Evolutionary conservation across 2,888 invertebrate genomes (phyloP).

Genomic region (Volucella bombylans): DNA sequence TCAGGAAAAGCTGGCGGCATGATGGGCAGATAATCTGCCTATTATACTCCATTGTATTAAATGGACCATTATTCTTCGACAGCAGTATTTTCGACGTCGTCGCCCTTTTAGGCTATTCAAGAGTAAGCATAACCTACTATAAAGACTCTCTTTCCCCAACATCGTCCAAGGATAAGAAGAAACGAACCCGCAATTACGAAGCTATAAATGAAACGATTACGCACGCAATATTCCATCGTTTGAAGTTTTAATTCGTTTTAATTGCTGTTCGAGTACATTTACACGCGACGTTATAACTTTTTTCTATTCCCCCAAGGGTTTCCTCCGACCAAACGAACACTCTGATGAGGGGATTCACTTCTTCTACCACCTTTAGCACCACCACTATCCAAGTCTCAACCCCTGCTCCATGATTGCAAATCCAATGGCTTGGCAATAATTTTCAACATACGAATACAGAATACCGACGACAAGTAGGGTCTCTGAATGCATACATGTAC

Average conservation of each 20-base stretch:
- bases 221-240: slow-evolving; percentile 56
- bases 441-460: slow-evolving; percentile 51
- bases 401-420: slow-evolving; percentile 15
- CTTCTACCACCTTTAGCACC: slow-evolving; percentile 3
- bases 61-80: too few relatives aligned
- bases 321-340: slow-evolving; percentile 31
- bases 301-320: neutral
- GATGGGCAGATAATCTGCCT: too few relatives aligned
- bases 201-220: slow-evolving; percentile 52
- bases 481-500: neutral
- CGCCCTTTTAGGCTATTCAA: neutral
- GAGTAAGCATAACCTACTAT: neutral
- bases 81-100: too few relatives aligned
- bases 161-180: neutral
- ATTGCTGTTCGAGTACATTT: slow-evolving; percentile 52
- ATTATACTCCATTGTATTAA: too few relatives aligned
- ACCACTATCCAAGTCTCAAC: slow-evolving; percentile 1
- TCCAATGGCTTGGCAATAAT: slow-evolving; percentile 64
- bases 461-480: neutral
- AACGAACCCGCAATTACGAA: slow-evolving; percentile 36
- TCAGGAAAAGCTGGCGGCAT: too few relatives aligned
- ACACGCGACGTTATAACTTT: slow-evolving; percentile 52
- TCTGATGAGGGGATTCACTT: slow-evolving; percentile 31
- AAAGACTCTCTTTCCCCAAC: too few relatives aligned
- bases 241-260: slow-evolving; percentile 58